Evolutionary conservation across 1,140 invertebrate genomes (phyloP).

Genomic region (Antheraea mylitta): DNA sequence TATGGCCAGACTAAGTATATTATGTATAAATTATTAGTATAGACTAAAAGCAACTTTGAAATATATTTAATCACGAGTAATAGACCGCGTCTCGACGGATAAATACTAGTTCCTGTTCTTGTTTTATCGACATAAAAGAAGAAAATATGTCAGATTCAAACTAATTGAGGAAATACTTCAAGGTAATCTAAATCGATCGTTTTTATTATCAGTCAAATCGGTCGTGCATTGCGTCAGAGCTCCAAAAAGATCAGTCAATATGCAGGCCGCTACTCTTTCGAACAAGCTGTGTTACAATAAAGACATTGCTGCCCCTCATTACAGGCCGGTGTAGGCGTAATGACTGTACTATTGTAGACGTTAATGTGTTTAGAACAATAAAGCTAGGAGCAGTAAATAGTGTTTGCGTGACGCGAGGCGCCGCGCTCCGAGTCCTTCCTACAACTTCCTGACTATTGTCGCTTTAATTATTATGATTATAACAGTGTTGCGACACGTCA

Average conservation of each 20-base stretch:
- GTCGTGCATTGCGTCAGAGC: neutral
- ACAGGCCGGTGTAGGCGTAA: neutral
- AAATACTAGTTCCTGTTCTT: too few species aligned
- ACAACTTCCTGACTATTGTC: neutral
- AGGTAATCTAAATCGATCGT: neutral
- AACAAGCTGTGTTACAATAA: neutral
- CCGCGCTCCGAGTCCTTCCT: neutral
- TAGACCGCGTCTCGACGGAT: too few species aligned
- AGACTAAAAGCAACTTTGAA: too few species aligned
- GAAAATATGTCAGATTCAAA: too few species aligned
- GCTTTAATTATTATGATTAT: neutral
- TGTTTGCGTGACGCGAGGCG: neutral
- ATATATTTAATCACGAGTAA: too few species aligned
- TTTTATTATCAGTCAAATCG: neutral
- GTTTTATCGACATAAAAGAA: too few species aligned
- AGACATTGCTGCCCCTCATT: neutral
- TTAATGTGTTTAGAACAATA: neutral
- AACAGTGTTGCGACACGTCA: neutral
- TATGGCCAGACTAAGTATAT: too few species aligned
- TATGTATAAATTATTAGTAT: too few species aligned
- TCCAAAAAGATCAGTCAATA: neutral
- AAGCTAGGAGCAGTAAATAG: neutral
- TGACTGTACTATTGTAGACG: neutral
- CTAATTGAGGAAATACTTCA: neutral
- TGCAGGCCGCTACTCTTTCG: neutral